Conservation (phyloP, 2,113 vertebrate genomes). For the Scartelaos histophorus region DNA sequence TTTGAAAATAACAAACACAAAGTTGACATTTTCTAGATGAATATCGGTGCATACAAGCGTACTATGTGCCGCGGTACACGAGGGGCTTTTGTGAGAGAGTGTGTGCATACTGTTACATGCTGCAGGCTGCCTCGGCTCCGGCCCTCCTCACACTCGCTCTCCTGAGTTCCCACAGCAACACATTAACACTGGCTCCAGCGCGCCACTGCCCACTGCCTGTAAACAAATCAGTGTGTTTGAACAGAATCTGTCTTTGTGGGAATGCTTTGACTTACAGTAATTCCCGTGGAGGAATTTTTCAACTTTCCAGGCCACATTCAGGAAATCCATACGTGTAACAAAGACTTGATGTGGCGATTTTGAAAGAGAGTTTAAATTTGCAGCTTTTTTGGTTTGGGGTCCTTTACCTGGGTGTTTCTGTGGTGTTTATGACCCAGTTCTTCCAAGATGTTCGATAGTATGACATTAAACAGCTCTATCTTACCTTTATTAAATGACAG, state of each 20-base stretch:
- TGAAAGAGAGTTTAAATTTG: not conserved
- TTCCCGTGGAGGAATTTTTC: not conserved
- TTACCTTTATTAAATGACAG: no score
- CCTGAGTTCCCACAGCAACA: constrained; percentile 60
- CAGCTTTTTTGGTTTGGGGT: no score
- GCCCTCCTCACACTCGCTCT: constrained; percentile 11
- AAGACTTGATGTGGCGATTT: not conserved
- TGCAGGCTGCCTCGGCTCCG: constrained; percentile 44
- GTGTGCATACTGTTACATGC: constrained; percentile 26
- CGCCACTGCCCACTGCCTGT: constrained; percentile 12
- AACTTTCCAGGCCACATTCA: not conserved
- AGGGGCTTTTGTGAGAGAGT: constrained; percentile 13
- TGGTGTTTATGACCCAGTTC: no score
- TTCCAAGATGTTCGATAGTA: no score
- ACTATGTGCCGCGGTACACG: constrained; percentile 11
- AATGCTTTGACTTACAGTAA: not conserved
- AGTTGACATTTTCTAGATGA: constrained; percentile 11
- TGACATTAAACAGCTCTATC: no score
- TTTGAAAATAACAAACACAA: not conserved
- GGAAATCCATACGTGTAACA: not conserved
- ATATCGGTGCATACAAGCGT: not conserved
- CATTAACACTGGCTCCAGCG: constrained; percentile 35
- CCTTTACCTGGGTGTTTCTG: no score
- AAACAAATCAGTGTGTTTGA: constrained; percentile 30
- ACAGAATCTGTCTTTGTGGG: constrained; percentile 1